Conservation (phyloP, 1,140 invertebrate species). For the Scaptomyza graminum region DNA sequence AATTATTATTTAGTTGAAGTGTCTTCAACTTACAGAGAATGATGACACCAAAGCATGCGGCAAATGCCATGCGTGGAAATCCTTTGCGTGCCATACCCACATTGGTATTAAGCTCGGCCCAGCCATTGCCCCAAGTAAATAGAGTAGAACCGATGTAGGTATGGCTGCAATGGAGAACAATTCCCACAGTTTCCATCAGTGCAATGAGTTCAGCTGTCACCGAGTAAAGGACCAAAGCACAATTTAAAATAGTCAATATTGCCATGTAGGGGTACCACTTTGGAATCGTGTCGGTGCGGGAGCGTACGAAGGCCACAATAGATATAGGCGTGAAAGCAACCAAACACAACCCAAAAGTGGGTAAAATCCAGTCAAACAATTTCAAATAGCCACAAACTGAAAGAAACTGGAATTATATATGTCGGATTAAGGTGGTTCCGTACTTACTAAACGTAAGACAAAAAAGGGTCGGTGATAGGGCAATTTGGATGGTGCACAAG, state of each 20-base stretch:
- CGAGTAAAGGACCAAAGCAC: conserved; percentile 1
- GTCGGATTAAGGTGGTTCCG: no score
- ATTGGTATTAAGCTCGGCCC: conserved; percentile 19
- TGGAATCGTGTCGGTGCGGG: conserved; percentile 26
- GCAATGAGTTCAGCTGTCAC: conserved; percentile 11
- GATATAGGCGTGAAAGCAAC: background rate
- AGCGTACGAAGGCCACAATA: background rate
- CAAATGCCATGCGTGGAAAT: conserved; percentile 39
- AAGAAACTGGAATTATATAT: background rate
- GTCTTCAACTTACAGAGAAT: conserved; percentile 24
- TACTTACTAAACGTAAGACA: conserved; percentile 5
- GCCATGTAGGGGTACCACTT: conserved; percentile 20
- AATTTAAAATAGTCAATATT: background rate
- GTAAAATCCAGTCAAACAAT: background rate
- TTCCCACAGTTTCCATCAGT: conserved; percentile 31
- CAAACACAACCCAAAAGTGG: background rate
- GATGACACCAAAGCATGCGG: conserved; percentile 28
- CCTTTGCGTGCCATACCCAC: conserved; percentile 27
- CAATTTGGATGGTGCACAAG: conserved; percentile 19
- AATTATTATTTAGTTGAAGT: no score
- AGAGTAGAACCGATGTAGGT: conserved; percentile 40
- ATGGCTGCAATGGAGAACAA: conserved; percentile 23
- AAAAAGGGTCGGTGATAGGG: conserved; percentile 5
- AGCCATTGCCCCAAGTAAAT: conserved; percentile 32
- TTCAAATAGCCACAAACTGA: background rate